Evolutionary conservation across 2,113 vertebrate genomes (phyloP).

Genomic region (Takifugu bimaculatus): DNA sequence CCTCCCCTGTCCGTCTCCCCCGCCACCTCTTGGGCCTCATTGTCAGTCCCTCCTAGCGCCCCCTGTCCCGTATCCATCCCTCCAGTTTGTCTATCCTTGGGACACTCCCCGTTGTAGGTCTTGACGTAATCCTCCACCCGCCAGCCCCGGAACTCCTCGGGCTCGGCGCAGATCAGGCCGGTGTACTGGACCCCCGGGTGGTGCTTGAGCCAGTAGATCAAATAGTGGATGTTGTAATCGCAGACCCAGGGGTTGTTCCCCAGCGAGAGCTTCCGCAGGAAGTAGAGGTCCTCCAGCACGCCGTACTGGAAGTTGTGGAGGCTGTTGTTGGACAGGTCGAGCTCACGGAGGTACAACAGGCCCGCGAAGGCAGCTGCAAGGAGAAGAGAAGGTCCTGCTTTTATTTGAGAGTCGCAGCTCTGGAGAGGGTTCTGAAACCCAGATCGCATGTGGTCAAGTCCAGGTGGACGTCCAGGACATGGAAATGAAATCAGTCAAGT

Average conservation of each 20-base stretch:
- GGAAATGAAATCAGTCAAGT: too few relatives aligned
- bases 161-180: conserved; percentile 85
- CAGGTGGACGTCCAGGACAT: too few relatives aligned
- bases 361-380: conserved; percentile 86
- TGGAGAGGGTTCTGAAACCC: too few relatives aligned
- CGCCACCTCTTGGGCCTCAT: conserved; percentile 74
- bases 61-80: conserved; percentile 59
- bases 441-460: too few relatives aligned
- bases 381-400: neutral
- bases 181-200: conserved; percentile 85
- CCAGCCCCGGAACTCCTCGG: conserved; percentile 90
- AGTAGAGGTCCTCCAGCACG: conserved; percentile 94
- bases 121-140: conserved; percentile 88
- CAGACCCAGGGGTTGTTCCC: conserved; percentile 92
- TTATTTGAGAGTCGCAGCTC: neutral
- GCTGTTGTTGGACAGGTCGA: conserved; percentile 93
- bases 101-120: conserved; percentile 95
- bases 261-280: conserved; percentile 84
- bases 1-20: conserved; percentile 72
- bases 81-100: conserved; percentile 81
- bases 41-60: conserved; percentile 65
- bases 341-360: conserved; percentile 85
- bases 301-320: conserved; percentile 90
- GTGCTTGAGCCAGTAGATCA: conserved; percentile 95
- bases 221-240: conserved; percentile 97